Evolutionary conservation across 1,140 invertebrate species (phyloP).

Genomic region (Paramacrobiotus metropolitanus): DNA sequence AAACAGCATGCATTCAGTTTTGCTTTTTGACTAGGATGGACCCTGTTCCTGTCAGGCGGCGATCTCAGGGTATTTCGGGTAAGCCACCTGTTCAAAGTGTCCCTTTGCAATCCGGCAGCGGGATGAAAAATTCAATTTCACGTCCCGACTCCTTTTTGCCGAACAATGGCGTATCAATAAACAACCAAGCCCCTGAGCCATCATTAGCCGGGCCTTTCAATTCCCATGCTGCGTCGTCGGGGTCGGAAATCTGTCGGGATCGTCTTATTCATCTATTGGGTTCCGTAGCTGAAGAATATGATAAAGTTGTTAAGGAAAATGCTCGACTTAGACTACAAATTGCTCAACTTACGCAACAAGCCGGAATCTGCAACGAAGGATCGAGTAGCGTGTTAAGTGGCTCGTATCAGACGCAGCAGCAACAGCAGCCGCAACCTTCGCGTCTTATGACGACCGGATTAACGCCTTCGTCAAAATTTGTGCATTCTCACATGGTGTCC

Average conservation of each 20-base stretch:
- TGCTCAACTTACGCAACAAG: background rate
- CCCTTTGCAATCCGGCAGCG: background rate
- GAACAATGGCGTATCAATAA: background rate
- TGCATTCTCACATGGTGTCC: too few species aligned
- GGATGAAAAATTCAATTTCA: background rate
- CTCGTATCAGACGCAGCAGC: background rate
- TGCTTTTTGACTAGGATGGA: too few species aligned
- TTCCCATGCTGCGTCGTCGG: background rate
- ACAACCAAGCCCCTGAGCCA: background rate
- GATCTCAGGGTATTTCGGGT: too few species aligned
- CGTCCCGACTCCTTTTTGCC: background rate
- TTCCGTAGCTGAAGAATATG: background rate
- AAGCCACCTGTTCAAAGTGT: background rate
- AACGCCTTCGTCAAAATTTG: too few species aligned
- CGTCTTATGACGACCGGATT: background rate
- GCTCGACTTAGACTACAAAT: background rate
- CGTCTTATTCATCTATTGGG: background rate
- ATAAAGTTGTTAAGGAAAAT: slow-evolving; percentile 5
- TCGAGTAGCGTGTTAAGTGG: background rate
- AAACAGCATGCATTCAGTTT: too few species aligned
- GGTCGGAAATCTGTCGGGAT: background rate
- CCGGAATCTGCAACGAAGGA: background rate
- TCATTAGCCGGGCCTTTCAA: background rate
- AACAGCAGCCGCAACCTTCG: background rate
- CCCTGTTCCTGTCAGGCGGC: too few species aligned